Conservation (phyloP, 2,888 invertebrate species). For the Neria commutata region DNA sequence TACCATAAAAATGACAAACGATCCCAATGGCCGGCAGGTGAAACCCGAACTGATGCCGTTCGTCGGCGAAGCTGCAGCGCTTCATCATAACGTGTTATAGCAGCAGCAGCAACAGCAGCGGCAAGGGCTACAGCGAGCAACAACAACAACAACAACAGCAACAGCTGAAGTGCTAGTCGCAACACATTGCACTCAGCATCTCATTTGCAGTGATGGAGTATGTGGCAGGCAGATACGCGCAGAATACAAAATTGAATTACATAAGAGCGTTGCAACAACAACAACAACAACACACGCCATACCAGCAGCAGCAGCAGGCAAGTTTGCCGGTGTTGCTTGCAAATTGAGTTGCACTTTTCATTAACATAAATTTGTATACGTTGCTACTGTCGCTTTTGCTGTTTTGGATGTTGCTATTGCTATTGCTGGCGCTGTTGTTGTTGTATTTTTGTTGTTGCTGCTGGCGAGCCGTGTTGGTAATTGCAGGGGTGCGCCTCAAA, state of each 20-base stretch:
- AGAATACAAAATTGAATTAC: slow-evolving; percentile 16
- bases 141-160: background rate
- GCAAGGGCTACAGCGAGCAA: background rate
- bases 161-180: background rate
- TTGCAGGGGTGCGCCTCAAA: background rate
- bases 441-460: background rate
- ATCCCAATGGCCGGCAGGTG: slow-evolving; percentile 21
- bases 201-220: slow-evolving; percentile 6
- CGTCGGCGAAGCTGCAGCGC: background rate
- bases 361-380: slow-evolving; percentile 13
- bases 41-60: slow-evolving; percentile 13
- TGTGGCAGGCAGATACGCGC: slow-evolving; percentile 5
- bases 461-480: background rate
- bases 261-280: slow-evolving; percentile 3
- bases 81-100: background rate
- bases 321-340: too few species aligned
- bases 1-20: slow-evolving; percentile 19
- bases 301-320: too few species aligned
- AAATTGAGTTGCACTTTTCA: slow-evolving; percentile 23
- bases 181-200: background rate
- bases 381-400: slow-evolving; percentile 3
- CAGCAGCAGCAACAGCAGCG: background rate
- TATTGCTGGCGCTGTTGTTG: too few species aligned
- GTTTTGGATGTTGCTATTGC: background rate
- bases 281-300: background rate